Evolutionary conservation across 2,113 vertebrate genomes (phyloP).

Genomic region (Cyanoderma ruficeps): DNA sequence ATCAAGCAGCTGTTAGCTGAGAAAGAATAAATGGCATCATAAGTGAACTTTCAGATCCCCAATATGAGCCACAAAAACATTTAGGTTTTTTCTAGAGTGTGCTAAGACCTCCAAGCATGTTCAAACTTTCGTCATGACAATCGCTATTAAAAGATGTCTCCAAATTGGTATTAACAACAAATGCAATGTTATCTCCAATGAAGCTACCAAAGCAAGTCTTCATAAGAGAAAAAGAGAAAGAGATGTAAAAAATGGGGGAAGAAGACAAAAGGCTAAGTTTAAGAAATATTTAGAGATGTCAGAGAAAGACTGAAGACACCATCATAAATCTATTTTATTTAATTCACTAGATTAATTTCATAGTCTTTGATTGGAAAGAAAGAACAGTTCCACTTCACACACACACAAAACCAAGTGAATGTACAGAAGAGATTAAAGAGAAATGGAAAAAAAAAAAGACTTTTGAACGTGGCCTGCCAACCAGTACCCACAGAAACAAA

Average conservation of each 20-base stretch:
- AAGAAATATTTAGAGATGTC: slow-evolving; percentile 12
- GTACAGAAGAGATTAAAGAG: not conserved
- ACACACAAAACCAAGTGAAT: not conserved
- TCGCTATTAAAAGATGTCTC: not conserved
- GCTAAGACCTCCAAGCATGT: not conserved
- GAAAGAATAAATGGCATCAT: not conserved
- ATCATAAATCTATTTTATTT: slow-evolving; percentile 23
- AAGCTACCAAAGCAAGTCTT: slow-evolving; percentile 34
- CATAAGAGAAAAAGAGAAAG: not conserved
- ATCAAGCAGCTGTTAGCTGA: not conserved
- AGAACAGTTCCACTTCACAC: not conserved
- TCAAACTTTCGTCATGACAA: not conserved
- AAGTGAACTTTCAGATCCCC: not conserved
- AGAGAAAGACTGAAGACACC: slow-evolving; percentile 13
- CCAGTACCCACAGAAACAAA: not conserved
- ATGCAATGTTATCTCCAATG: not conserved
- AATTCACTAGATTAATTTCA: slow-evolving; percentile 10
- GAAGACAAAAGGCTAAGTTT: not conserved
- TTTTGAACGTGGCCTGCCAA: not conserved
- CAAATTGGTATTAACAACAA: not conserved
- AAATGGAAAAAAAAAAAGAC: not conserved
- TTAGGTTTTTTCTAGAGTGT: not conserved
- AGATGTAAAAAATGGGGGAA: not conserved
- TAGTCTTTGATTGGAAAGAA: not conserved
- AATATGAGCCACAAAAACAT: not conserved